Conservation (phyloP, 2,797 vertebrate species). For the Protosalanx chinensis region DNA sequence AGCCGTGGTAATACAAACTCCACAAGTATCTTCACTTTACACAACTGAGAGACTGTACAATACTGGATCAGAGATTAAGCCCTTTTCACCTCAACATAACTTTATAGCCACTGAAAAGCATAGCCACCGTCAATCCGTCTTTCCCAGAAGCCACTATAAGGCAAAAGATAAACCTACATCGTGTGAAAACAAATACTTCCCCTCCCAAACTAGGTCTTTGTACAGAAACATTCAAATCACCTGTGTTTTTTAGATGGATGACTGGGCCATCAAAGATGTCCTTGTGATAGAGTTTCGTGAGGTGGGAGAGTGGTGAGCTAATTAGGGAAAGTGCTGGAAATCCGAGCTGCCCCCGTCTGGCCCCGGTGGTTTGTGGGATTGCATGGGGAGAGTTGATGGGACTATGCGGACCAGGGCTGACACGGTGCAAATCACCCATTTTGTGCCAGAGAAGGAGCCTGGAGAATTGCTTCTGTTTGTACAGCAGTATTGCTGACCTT, state of each 20-base stretch:
- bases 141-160: conserved; percentile 12
- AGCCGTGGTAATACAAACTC: conserved; percentile 40
- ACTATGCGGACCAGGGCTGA: conserved; percentile 33
- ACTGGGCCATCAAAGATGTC: conserved; percentile 42
- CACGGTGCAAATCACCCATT: conserved; percentile 50
- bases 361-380: conserved; percentile 49
- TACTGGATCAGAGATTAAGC: conserved; percentile 7
- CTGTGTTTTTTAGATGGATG: conserved; percentile 49
- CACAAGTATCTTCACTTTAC: conserved; percentile 47
- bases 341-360: conserved; percentile 48
- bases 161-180: conserved; percentile 21
- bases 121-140: conserved; percentile 25
- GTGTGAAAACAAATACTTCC: conserved; percentile 43
- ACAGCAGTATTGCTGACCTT: conserved; percentile 38
- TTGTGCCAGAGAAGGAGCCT: conserved; percentile 40
- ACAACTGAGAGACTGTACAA: background rate
- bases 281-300: conserved; percentile 48
- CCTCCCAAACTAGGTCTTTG: conserved; percentile 34
- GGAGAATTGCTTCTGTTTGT: conserved; percentile 42
- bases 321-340: conserved; percentile 65
- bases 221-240: conserved; percentile 45
- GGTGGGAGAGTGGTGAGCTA: conserved; percentile 37
- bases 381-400: conserved; percentile 34
- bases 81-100: conserved; percentile 32
- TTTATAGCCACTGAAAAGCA: conserved; percentile 20